phyloP scores from a whole-genome alignment of 2,113 vertebrate genomes.

The Takifugu flavidus region DNA sequence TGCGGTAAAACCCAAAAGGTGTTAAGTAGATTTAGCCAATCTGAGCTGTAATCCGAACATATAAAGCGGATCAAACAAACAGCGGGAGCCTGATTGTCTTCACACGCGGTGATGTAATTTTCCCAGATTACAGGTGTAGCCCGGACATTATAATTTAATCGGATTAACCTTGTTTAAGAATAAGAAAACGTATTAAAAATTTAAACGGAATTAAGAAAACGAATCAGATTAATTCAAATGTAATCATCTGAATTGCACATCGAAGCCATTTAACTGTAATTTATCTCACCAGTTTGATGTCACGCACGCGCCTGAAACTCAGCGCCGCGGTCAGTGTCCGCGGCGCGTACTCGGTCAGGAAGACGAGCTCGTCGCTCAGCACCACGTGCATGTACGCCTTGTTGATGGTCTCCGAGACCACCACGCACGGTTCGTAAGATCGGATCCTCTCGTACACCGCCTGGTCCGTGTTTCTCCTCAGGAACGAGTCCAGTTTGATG shows the following conservation, averaged over 20 bases:
- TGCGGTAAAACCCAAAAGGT: neutral
- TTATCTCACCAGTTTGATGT: slow-evolving; percentile 77
- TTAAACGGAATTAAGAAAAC: no score
- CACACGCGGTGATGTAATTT: no score
- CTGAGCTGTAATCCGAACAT: slow-evolving; percentile 10
- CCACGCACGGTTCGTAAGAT: slow-evolving; percentile 75
- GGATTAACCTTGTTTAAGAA: no score
- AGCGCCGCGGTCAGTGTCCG: slow-evolving; percentile 65
- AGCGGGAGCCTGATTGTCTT: neutral
- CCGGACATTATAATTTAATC: no score
- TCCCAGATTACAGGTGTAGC: no score
- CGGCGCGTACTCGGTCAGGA: slow-evolving; percentile 76
- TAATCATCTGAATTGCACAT: no score
- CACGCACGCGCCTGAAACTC: slow-evolving; percentile 65
- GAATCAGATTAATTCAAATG: no score
- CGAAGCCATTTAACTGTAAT: no score
- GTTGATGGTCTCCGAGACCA: slow-evolving; percentile 64
- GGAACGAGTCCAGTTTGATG: slow-evolving; percentile 75
- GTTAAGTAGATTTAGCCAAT: slow-evolving; percentile 6
- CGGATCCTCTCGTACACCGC: slow-evolving; percentile 73
- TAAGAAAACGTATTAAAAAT: no score
- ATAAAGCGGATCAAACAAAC: neutral
- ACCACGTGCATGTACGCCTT: slow-evolving; percentile 77
- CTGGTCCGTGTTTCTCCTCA: slow-evolving; percentile 71
- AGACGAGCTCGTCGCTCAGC: slow-evolving; percentile 74